These are phyloP conservation scores for Gymnarchus niloticus DNA, from an alignment of 2,113 vertebrate species.

Conservation along the genomic window DNA sequence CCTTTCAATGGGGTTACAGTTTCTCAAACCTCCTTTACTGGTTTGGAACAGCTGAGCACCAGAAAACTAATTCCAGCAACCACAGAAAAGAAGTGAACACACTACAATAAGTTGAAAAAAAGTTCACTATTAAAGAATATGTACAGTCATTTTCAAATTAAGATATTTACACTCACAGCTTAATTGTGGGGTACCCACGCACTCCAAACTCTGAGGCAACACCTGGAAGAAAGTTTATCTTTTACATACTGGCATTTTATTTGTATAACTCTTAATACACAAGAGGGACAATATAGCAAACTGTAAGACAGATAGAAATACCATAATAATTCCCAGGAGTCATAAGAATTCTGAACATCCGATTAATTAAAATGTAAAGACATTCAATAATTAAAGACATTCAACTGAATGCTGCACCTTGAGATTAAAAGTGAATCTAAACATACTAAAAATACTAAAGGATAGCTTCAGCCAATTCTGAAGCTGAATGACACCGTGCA, in stretches of 20 bases:
- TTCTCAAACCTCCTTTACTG: not conserved
- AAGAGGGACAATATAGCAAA: not conserved
- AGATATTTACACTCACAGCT: conserved; percentile 75
- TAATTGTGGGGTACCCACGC: conserved; percentile 83
- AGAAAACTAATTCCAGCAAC: not conserved
- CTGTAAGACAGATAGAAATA: not conserved
- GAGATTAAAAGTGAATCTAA: not conserved
- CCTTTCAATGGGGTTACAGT: not conserved
- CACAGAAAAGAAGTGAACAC: not conserved
- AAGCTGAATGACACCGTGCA: too few species aligned
- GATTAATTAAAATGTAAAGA: not conserved
- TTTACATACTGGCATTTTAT: not conserved
- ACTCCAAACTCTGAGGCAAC: conserved; percentile 84
- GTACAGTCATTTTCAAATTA: not conserved
- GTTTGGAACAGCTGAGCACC: not conserved
- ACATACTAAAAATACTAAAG: too few species aligned
- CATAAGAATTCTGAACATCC: not conserved
- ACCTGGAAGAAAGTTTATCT: conserved; percentile 52
- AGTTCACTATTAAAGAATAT: not conserved
- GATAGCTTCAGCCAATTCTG: too few species aligned
- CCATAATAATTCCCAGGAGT: too few species aligned
- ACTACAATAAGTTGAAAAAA: not conserved
- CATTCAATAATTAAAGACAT: too few species aligned
- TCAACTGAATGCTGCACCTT: not conserved
- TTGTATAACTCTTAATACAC: not conserved